A percentile compares a stretch with the other conserved stretches of the same genome.
These are phyloP conservation scores for Cantharis lateralis DNA, from an alignment of 2,888 invertebrate species.

Conservation along the genomic window DNA sequence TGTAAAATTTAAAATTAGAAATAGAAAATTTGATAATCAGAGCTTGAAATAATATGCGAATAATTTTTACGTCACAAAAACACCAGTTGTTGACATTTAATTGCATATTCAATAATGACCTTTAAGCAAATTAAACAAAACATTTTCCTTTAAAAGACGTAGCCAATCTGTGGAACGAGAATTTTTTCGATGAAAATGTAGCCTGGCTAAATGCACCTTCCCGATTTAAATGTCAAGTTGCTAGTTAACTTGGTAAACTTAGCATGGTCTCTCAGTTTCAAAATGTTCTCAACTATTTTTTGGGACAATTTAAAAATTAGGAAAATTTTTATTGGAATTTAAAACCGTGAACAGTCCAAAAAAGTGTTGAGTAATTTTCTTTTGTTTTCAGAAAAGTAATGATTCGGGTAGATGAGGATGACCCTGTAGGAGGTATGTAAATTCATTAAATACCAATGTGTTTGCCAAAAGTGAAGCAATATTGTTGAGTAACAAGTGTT, in stretches of 20 bases:
- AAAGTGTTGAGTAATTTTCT: neutral
- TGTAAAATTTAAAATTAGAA: neutral
- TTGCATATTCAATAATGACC: neutral
- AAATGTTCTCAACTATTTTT: neutral
- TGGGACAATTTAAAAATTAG: neutral
- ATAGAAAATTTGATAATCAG: neutral
- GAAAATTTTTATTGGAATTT: neutral
- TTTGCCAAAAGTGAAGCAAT: slow-evolving; percentile 27
- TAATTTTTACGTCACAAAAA: neutral
- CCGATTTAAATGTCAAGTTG: neutral
- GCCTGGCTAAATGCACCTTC: neutral
- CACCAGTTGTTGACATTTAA: neutral
- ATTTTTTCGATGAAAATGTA: neutral
- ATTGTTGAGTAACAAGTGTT: slow-evolving; percentile 14
- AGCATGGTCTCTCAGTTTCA: neutral
- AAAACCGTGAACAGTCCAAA: neutral
- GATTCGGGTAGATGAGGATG: slow-evolving; percentile 90
- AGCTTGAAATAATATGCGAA: neutral
- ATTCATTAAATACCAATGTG: slow-evolving; percentile 23
- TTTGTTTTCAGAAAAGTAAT: slow-evolving; percentile 54
- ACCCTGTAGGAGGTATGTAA: slow-evolving; percentile 84
- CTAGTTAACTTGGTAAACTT: neutral
- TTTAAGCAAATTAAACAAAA: neutral
- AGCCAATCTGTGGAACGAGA: neutral
- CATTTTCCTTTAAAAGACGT: neutral